phyloP scores from a whole-genome alignment of 1,140 invertebrate genomes.

The Temnothorax longispinosus region DNA sequence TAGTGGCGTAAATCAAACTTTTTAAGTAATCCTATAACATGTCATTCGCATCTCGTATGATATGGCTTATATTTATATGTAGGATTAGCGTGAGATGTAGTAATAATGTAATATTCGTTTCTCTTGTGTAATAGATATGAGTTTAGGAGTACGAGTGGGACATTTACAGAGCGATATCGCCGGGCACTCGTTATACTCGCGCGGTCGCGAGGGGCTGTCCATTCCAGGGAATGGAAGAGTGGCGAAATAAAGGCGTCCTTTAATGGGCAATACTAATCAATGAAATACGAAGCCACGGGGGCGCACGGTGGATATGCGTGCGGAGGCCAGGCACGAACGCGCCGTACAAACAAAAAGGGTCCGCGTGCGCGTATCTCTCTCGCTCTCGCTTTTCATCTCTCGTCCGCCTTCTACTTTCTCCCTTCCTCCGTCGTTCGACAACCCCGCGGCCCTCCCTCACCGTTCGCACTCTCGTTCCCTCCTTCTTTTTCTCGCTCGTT shows the following conservation, averaged over 20 bases:
- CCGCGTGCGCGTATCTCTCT: slow-evolving; percentile 62
- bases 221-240: slow-evolving; percentile 70
- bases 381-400: slow-evolving; percentile 24
- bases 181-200: slow-evolving; percentile 31
- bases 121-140: slow-evolving; percentile 28
- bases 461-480: slow-evolving; percentile 18
- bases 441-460: slow-evolving; percentile 50
- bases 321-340: slow-evolving; percentile 69
- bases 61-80: not conserved
- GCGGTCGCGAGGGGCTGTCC: slow-evolving; percentile 48
- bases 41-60: too few species aligned
- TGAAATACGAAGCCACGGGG: slow-evolving; percentile 82
- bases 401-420: slow-evolving; percentile 31
- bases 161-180: slow-evolving; percentile 19
- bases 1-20: too few species aligned
- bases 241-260: slow-evolving; percentile 81
- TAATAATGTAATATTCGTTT: not conserved
- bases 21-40: too few species aligned
- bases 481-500: slow-evolving; percentile 53
- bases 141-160: not conserved
- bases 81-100: not conserved
- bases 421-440: slow-evolving; percentile 21
- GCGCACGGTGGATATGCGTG: slow-evolving; percentile 65
- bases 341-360: slow-evolving; percentile 82
- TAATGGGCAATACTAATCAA: slow-evolving; percentile 85